Evolutionary conservation across 1,140 invertebrate genomes (phyloP).

Genomic region (Stenopsyche tienmushanensis): DNA sequence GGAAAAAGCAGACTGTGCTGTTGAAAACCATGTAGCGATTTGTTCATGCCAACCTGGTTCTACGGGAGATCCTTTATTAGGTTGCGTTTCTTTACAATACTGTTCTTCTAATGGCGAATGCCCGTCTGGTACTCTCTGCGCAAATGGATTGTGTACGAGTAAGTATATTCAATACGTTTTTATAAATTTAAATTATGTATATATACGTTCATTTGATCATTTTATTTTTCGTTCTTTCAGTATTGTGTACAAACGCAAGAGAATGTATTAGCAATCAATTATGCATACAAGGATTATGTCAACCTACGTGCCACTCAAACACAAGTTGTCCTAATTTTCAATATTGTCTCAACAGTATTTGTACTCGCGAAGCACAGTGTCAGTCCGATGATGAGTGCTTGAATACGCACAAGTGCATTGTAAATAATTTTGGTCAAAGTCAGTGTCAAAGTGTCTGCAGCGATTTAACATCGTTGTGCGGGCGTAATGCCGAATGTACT

Average conservation of each 20-base stretch:
- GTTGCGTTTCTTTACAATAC: slow-evolving; percentile 77
- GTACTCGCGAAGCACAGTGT: slow-evolving; percentile 77
- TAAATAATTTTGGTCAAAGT: slow-evolving; percentile 67
- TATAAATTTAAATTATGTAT: slow-evolving; percentile 17
- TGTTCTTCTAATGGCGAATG: slow-evolving; percentile 77
- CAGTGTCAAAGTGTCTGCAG: slow-evolving; percentile 73
- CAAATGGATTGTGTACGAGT: slow-evolving; percentile 77
- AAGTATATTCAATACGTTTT: slow-evolving; percentile 44
- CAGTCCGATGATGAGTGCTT: slow-evolving; percentile 67
- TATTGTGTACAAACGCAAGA: slow-evolving; percentile 71
- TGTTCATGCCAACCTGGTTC: slow-evolving; percentile 79
- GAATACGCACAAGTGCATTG: slow-evolving; percentile 62
- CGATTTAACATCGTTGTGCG: slow-evolving; percentile 64
- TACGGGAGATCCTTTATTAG: slow-evolving; percentile 82
- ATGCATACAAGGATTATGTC: slow-evolving; percentile 76
- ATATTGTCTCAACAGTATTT: slow-evolving; percentile 79
- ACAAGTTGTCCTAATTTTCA: slow-evolving; percentile 78
- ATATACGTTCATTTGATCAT: slow-evolving; percentile 12
- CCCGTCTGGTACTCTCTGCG: slow-evolving; percentile 76
- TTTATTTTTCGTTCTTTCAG: slow-evolving; percentile 45
- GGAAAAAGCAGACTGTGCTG: slow-evolving; percentile 70
- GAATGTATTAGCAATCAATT: slow-evolving; percentile 80
- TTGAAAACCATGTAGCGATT: slow-evolving; percentile 71
- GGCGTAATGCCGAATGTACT: slow-evolving; percentile 76
- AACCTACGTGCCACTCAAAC: slow-evolving; percentile 76